Percentiles rank a stretch among this genome's conserved stretches.
Conservation (phyloP, 2,888 invertebrate genomes). For the Cacoxenus indagator region DNA sequence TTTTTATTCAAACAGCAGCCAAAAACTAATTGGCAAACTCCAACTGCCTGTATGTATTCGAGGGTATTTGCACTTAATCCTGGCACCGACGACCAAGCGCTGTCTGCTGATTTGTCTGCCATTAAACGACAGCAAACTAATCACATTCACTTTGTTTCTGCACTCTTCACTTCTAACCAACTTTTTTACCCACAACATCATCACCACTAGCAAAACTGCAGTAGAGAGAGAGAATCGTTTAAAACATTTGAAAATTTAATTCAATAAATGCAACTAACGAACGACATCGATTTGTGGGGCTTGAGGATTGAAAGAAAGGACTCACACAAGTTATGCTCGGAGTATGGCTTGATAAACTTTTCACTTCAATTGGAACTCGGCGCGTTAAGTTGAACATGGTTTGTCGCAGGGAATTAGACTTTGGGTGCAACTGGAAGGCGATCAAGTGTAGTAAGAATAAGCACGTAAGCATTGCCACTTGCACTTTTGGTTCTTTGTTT, state of each 20-base stretch:
- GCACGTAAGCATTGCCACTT: too few species aligned
- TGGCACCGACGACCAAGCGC: too few species aligned
- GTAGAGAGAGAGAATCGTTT: not conserved
- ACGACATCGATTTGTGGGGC: not conserved
- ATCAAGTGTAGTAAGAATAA: too few species aligned
- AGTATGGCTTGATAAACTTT: not conserved
- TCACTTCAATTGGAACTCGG: not conserved
- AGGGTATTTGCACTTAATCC: too few species aligned
- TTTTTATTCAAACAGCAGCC: not conserved
- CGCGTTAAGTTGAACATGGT: too few species aligned
- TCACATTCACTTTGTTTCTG: not conserved
- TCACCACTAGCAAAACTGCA: not conserved
- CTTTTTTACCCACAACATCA: not conserved
- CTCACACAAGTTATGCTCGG: too few species aligned
- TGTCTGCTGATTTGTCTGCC: not conserved
- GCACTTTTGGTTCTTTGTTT: too few species aligned
- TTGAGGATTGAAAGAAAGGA: not conserved
- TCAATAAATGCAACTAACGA: not conserved
- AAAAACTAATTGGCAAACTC: not conserved
- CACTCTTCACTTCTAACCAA: not conserved
- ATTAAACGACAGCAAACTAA: slow-evolving; percentile 6
- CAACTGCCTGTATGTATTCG: not conserved
- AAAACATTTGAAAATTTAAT: not conserved
- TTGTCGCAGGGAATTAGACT: too few species aligned
- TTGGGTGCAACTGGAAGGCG: too few species aligned